phyloP scores from a whole-genome alignment of 2,888 invertebrate genomes.

The Balanococcus diminutus region DNA sequence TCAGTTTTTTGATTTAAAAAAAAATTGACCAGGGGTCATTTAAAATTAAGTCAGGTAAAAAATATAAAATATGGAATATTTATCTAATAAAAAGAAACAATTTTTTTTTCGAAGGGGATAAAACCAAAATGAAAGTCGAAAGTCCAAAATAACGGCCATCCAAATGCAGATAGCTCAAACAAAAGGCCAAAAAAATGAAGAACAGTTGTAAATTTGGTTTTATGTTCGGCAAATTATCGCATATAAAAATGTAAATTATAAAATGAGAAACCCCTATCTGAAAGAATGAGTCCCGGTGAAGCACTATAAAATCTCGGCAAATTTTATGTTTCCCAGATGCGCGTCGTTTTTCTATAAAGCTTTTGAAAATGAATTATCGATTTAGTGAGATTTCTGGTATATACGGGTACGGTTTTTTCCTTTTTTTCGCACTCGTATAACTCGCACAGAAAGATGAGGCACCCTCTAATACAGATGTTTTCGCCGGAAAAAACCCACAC shows the following conservation, averaged over 20 bases:
- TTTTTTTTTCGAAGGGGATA: no score
- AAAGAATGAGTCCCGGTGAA: conserved; percentile 27
- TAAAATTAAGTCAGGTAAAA: no score
- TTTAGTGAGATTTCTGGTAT: conserved; percentile 7
- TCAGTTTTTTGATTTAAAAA: no score
- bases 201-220: conserved; percentile 9
- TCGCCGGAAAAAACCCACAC: not conserved
- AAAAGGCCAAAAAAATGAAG: not conserved
- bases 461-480: not conserved
- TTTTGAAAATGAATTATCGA: conserved; percentile 27
- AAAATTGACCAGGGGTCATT: no score
- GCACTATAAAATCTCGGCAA: conserved; percentile 27
- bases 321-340: conserved; percentile 31
- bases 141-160: no score
- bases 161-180: not conserved
- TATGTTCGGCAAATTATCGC: conserved; percentile 18
- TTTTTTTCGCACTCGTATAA: not conserved
- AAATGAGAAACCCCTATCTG: conserved; percentile 4
- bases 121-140: no score
- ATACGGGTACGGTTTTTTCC: not conserved
- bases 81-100: no score
- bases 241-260: conserved; percentile 9
- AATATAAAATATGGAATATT: no score
- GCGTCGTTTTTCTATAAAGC: conserved; percentile 15
- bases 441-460: not conserved